phyloP scores from a whole-genome alignment of 2,888 invertebrate species.

The Augiades crinisus region DNA sequence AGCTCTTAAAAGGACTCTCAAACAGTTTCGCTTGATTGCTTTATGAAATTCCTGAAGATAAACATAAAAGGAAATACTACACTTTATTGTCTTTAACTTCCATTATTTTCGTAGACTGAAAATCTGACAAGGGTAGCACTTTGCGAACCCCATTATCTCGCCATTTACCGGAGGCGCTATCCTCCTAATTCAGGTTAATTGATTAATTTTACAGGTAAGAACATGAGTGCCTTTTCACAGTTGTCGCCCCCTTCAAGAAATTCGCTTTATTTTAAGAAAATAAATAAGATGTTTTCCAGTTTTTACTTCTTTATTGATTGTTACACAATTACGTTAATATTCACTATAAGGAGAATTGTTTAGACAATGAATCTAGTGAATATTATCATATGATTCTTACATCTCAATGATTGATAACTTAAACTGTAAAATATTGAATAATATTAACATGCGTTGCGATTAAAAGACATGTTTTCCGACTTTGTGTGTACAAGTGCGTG shows the following conservation, averaged over 20 bases:
- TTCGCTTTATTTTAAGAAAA: background rate
- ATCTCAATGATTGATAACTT: no score
- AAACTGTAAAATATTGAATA: no score
- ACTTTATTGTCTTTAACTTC: background rate
- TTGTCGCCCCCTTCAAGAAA: slow-evolving; percentile 3
- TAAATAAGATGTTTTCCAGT: no score
- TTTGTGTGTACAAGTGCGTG: no score
- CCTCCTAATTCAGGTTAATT: slow-evolving; percentile 20
- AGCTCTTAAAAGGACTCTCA: no score
- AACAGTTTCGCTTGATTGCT: background rate
- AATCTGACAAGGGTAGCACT: slow-evolving; percentile 23
- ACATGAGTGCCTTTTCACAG: slow-evolving; percentile 16
- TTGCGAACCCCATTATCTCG: slow-evolving; percentile 22
- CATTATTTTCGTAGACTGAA: slow-evolving; percentile 14
- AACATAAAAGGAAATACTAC: background rate
- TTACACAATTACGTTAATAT: no score
- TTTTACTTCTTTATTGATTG: no score
- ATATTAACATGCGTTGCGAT: no score
- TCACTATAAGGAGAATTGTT: no score
- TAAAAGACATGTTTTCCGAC: no score
- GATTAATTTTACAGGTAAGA: slow-evolving; percentile 22
- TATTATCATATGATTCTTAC: no score
- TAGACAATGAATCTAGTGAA: no score
- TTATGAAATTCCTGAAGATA: background rate
- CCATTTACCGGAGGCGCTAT: slow-evolving; percentile 18